A percentile compares a stretch with the other conserved stretches of the same genome.
These are phyloP conservation scores for Ophraella communa DNA, from an alignment of 2,888 invertebrate genomes.

Conservation along the genomic window DNA sequence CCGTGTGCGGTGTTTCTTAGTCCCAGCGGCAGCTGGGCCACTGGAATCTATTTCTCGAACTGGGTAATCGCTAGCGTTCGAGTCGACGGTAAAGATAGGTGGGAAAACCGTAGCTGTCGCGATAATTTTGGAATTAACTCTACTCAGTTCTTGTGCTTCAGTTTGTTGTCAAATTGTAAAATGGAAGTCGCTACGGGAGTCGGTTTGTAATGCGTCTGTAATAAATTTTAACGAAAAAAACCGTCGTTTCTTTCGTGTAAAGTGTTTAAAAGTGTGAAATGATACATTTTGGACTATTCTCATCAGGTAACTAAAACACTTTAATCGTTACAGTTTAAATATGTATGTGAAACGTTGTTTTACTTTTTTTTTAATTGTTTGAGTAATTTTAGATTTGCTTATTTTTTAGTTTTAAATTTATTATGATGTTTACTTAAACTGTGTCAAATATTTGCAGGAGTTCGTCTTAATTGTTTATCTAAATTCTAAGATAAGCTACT, in stretches of 20 bases:
- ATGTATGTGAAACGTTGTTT: background rate
- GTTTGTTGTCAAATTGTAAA: slow-evolving; percentile 32
- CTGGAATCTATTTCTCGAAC: too few relatives aligned
- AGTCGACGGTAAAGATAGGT: too few relatives aligned
- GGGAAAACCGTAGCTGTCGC: too few relatives aligned
- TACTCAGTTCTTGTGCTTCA: slow-evolving; percentile 30
- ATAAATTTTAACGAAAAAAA: slow-evolving; percentile 24
- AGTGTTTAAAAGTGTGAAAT: slow-evolving; percentile 25
- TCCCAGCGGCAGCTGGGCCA: too few relatives aligned
- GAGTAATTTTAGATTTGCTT: slow-evolving; percentile 9
- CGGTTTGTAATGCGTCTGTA: slow-evolving; percentile 41
- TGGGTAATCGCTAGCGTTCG: too few relatives aligned
- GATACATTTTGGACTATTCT: slow-evolving; percentile 17
- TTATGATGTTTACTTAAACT: background rate
- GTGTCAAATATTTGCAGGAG: background rate
- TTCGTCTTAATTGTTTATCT: background rate
- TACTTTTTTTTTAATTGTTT: background rate
- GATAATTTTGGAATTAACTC: too few relatives aligned
- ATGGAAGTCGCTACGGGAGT: slow-evolving; percentile 39
- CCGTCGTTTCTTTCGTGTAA: slow-evolving; percentile 24
- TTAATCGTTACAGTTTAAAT: background rate
- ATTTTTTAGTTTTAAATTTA: background rate
- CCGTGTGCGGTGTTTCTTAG: too few relatives aligned
- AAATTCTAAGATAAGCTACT: background rate
- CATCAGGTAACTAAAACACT: slow-evolving; percentile 10